Conservation (phyloP, 1,140 invertebrate species). For the Trachelipus rathkii region DNA sequence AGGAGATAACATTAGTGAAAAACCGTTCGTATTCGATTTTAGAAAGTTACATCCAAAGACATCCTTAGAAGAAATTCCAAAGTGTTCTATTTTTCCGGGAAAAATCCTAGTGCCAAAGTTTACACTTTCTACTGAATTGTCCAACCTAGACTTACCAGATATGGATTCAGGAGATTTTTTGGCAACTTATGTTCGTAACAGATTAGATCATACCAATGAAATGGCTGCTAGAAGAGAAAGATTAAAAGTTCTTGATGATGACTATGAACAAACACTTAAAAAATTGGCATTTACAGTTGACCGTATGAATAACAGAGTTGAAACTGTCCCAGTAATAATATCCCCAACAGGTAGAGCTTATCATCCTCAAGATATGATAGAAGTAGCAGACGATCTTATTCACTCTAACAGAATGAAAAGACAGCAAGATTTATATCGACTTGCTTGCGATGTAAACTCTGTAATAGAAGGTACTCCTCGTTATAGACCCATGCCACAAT, state of each 20-base stretch:
- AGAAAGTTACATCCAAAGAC: conserved; percentile 28
- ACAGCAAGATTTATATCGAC: neutral
- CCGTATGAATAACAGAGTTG: conserved; percentile 26
- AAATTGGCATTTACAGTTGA: conserved; percentile 28
- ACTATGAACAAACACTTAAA: conserved; percentile 33
- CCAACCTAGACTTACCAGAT: conserved; percentile 24
- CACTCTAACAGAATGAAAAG: neutral
- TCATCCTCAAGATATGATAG: conserved; percentile 8
- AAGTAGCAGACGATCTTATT: conserved; percentile 20
- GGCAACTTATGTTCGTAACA: conserved; percentile 33
- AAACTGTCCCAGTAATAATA: neutral
- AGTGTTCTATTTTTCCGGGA: neutral
- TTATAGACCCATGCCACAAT: neutral
- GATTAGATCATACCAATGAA: conserved; percentile 31
- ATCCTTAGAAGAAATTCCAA: neutral
- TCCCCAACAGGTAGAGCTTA: neutral
- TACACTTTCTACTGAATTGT: neutral
- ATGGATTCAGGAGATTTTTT: conserved; percentile 28
- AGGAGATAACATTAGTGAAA: conserved; percentile 7
- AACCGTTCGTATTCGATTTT: conserved; percentile 34
- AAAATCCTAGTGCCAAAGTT: neutral
- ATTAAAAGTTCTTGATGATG: conserved; percentile 29
- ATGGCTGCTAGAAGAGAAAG: conserved; percentile 31
- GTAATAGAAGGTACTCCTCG: neutral
- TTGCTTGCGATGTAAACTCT: neutral